Percentiles rank a stretch among this genome's conserved stretches.
Evolutionary conservation across 2,113 vertebrate genomes (phyloP).

Genomic region (Onychorhynchus coronatus): DNA sequence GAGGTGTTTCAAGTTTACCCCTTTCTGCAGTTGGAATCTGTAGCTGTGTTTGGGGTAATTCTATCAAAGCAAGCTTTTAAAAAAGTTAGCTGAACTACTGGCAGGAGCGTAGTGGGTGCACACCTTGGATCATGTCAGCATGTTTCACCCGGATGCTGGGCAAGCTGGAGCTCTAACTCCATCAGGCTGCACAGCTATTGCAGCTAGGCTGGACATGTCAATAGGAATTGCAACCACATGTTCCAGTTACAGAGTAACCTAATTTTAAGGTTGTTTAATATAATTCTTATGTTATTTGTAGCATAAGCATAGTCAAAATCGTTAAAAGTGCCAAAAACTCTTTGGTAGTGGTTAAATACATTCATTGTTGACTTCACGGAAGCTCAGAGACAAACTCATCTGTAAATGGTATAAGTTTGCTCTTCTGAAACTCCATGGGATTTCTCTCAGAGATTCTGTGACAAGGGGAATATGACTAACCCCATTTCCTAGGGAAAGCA

Average conservation of each 20-base stretch:
- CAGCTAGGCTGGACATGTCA: neutral
- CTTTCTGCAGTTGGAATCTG: neutral
- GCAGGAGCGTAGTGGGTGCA: neutral
- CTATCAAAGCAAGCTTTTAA: neutral
- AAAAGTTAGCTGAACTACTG: neutral
- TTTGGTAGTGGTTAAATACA: neutral
- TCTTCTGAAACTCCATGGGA: neutral
- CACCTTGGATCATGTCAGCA: neutral
- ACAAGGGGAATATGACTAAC: neutral
- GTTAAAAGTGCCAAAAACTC: neutral
- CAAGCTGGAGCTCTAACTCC: neutral
- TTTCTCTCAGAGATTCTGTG: neutral
- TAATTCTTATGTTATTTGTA: neutral
- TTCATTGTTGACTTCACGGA: neutral
- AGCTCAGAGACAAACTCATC: neutral
- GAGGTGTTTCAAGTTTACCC: neutral
- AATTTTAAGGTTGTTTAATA: neutral
- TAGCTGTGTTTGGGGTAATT: neutral
- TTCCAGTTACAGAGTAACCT: neutral
- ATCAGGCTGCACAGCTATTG: neutral
- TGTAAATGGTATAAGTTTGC: neutral
- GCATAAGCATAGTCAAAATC: neutral
- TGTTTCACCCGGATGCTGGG: neutral
- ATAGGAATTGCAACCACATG: neutral
- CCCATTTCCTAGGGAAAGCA: neutral